Evolutionary conservation across 2,797 vertebrate genomes (phyloP), one percentile per base, ranked within the genome.

Genomic region (Sparidentex hasta): DNA sequence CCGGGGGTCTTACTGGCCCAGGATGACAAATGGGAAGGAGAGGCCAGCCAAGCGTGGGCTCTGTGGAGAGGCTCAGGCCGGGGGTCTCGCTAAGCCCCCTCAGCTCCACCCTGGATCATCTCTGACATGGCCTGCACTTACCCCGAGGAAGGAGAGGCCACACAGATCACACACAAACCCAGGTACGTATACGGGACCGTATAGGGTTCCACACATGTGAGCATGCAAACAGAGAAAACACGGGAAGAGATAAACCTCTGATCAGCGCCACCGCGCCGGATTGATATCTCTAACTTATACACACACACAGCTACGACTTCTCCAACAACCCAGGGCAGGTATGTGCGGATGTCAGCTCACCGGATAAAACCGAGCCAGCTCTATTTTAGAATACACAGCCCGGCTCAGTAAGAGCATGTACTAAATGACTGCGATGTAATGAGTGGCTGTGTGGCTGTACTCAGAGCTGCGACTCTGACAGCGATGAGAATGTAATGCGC

Each of bases 11-110:
- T 93, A 94, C 89, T 85, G 88, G 91, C 88, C 90, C 91, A 90
- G 92, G 92, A 91, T 95, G 94, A 95, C 95, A 95, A 94, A 93
- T 93, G 92, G 91, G 87, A 92, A 93, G 93, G 74, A 90, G 92
- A 92, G 87, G 86, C 90, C 85, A 92, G 91, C 78, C 93, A 94
- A 94, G 93, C 94, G 87, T 94, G 91, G 91, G 88, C 91, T 92
- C 92, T 87, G 90, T 89, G 91, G 90, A 94, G 92, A 91, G 89
- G 87, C 91, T 95, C 87, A 92, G 87, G 80, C 85, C 81, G 52
- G 65, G 89, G 91, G 89, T 91, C 87, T 92, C 83, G 29, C 88
- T 94, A 94, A 94, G 90, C 94, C 90, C 91, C 87, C 90, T 92
- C 88, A 80, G 87, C 88, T 89, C 79, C 71, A 48, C 83, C 43